Percentiles rank a stretch among this genome's conserved stretches.
phyloP scores from a whole-genome alignment of 2,113 vertebrate genomes.

The Gracilinanus agilis region DNA sequence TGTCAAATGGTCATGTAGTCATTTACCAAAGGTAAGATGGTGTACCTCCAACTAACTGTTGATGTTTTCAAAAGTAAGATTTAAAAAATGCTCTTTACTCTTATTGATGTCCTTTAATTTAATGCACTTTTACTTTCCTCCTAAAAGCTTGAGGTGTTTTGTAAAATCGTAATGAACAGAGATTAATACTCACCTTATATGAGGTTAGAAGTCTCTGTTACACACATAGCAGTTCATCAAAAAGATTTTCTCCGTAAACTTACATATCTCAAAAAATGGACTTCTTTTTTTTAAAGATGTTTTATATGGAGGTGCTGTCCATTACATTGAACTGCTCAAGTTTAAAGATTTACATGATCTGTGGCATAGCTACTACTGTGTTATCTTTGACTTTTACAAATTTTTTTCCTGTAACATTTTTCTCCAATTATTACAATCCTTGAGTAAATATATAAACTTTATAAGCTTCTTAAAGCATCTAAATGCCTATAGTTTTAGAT shows the following conservation, averaged over 20 bases:
- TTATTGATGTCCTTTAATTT: background rate
- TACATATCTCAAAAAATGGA: background rate
- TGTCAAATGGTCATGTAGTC: background rate
- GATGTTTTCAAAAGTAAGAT: background rate
- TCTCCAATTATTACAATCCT: background rate
- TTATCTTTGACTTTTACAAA: background rate
- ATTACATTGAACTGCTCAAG: background rate
- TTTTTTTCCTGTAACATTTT: background rate
- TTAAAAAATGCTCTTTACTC: background rate
- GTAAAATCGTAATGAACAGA: background rate
- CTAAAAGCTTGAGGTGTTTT: background rate
- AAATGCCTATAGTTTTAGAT: background rate
- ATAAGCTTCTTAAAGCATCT: background rate
- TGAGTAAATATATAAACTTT: background rate
- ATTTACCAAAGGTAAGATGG: background rate
- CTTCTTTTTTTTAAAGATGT: background rate
- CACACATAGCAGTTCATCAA: background rate
- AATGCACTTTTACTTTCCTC: background rate
- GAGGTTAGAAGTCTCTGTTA: background rate
- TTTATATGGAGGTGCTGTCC: background rate
- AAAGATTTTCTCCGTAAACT: background rate
- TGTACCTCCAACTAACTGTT: background rate
- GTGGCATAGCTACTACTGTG: background rate
- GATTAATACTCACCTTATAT: background rate
- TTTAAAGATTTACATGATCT: background rate